A percentile compares a stretch with the other conserved stretches of the same genome.
Evolutionary conservation across 2,797 vertebrate genomes (phyloP).

Genomic region (Chloroceryle amazona): DNA sequence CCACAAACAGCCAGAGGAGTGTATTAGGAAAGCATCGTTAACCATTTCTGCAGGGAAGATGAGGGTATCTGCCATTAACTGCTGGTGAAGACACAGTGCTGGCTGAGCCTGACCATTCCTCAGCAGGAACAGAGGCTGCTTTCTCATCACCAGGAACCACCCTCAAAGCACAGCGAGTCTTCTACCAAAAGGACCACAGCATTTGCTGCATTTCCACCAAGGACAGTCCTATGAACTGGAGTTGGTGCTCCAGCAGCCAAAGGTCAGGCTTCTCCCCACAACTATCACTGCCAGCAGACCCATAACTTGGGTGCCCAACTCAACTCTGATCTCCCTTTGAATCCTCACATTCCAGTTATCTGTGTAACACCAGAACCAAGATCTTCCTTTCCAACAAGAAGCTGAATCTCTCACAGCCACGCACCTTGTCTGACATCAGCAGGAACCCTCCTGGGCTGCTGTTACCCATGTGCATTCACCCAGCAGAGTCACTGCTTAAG

Average conservation of each 20-base stretch:
- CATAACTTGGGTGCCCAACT: background rate
- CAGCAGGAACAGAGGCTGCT: background rate
- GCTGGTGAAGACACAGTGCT: background rate
- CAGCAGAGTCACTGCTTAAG: background rate
- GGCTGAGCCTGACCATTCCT: background rate
- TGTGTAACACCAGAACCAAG: background rate
- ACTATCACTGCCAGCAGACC: background rate
- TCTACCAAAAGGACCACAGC: background rate
- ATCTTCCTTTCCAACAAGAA: background rate
- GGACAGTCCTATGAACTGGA: background rate
- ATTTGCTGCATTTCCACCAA: background rate
- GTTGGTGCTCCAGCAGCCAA: background rate
- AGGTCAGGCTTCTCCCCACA: background rate
- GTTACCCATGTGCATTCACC: accelerated
- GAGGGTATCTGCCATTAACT: background rate
- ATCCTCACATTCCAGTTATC: background rate
- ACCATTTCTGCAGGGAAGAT: background rate
- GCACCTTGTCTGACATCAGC: background rate
- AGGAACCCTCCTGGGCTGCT: background rate
- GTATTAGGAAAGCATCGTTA: background rate
- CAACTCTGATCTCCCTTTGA: background rate
- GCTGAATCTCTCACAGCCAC: background rate
- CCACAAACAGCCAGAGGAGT: background rate
- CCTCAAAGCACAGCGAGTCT: background rate
- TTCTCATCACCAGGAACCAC: background rate